Percentiles rank a stretch among this genome's conserved stretches.
Evolutionary conservation across 2,113 vertebrate genomes (phyloP).

Genomic region (Camarhynchus parvulus): DNA sequence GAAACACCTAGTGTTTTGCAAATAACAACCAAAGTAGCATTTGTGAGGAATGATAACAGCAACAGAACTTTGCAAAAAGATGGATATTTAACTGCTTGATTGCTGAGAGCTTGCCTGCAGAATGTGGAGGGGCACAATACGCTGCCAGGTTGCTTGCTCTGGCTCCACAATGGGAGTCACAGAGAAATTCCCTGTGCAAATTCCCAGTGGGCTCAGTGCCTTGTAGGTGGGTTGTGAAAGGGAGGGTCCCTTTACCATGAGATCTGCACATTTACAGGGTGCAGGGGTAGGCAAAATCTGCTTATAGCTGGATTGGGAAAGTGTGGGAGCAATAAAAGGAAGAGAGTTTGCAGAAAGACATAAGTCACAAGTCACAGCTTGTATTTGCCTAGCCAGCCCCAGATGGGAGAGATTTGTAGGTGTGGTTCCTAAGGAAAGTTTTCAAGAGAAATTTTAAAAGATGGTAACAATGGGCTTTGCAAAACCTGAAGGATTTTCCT

Average conservation of each 20-base stretch:
- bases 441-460: not conserved
- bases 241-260: not conserved
- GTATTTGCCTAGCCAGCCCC: not conserved
- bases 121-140: not conserved
- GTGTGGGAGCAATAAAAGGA: not conserved
- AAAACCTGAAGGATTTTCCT: not conserved
- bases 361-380: slow-evolving; percentile 7
- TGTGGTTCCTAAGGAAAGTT: not conserved
- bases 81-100: not conserved
- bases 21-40: not conserved
- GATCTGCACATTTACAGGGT: not conserved
- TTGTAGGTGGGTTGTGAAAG: not conserved
- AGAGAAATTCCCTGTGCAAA: not conserved
- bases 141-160: not conserved
- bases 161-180: not conserved
- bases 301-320: not conserved
- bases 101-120: not conserved
- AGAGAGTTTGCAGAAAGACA: not conserved
- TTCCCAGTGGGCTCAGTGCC: not conserved
- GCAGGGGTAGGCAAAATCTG: not conserved
- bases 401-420: slow-evolving; percentile 16
- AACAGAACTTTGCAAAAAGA: not conserved
- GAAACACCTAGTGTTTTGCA: not conserved
- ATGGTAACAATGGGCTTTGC: not conserved
- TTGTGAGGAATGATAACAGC: not conserved